Evolutionary conservation across 2,797 vertebrate genomes (phyloP).

Genomic region (Halcyon smyrnensis): DNA sequence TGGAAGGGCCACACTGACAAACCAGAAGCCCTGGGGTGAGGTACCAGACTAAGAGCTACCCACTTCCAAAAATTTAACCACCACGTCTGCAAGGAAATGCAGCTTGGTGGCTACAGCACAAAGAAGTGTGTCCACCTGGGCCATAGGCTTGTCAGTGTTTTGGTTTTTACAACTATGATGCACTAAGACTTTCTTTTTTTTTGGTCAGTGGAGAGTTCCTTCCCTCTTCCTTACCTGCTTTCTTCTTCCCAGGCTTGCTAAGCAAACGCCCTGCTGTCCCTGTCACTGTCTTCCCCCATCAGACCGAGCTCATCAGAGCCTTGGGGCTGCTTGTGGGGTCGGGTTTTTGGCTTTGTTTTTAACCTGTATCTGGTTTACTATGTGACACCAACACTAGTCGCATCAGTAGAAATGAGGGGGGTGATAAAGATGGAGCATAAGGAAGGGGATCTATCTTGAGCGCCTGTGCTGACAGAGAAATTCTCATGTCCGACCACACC

Average conservation of each 20-base stretch:
- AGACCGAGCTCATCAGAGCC: neutral
- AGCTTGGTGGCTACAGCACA: neutral
- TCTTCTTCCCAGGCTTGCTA: neutral
- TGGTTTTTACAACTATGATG: neutral
- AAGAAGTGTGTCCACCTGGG: neutral
- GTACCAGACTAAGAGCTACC: neutral
- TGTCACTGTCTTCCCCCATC: neutral
- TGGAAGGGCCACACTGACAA: neutral
- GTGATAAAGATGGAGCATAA: neutral
- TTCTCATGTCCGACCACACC: neutral
- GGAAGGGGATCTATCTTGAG: neutral
- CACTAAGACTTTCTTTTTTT: neutral
- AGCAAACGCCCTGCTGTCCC: neutral
- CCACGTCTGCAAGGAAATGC: neutral
- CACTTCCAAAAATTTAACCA: neutral
- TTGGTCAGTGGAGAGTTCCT: neutral
- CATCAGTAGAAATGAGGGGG: neutral
- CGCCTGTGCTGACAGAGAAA: neutral
- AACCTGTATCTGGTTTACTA: neutral
- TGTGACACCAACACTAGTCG: neutral
- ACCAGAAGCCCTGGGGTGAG: neutral
- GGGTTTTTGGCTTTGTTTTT: neutral
- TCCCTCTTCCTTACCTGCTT: neutral
- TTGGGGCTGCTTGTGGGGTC: neutral
- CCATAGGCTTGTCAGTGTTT: neutral